These are phyloP conservation scores for Drosophila punjabiensis DNA, from an alignment of 1,140 invertebrate genomes.

Conservation along the genomic window DNA sequence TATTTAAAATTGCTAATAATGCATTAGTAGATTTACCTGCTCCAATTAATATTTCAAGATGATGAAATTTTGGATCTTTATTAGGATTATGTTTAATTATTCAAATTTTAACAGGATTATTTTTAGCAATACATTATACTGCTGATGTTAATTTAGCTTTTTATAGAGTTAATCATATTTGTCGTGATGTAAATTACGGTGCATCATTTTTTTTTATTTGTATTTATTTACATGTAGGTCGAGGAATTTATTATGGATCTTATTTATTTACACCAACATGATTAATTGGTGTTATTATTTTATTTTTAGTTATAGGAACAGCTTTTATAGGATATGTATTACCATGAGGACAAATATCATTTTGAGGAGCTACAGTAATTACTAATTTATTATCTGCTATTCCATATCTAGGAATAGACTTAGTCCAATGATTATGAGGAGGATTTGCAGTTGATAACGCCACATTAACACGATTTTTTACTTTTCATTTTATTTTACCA, in stretches of 20 bases:
- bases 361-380: conserved; percentile 91
- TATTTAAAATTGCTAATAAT: conserved; percentile 84
- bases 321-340: conserved; percentile 90
- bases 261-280: conserved; percentile 75
- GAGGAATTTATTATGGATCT: conserved; percentile 43
- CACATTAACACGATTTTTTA: conserved; percentile 90
- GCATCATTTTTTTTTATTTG: conserved; percentile 87
- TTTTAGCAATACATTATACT: conserved; percentile 88
- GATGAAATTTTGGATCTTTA: conserved; percentile 84
- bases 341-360: conserved; percentile 91
- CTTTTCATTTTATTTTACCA: conserved; percentile 90
- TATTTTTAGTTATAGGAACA: conserved; percentile 88
- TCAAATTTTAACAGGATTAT: conserved; percentile 88
- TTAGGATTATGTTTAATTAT: conserved; percentile 87
- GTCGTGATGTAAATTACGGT: conserved; percentile 86
- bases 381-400: conserved; percentile 90
- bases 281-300: conserved; percentile 87
- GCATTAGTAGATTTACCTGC: conserved; percentile 87
- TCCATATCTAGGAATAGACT: conserved; percentile 85
- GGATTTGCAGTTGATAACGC: conserved; percentile 90
- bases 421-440: conserved; percentile 89
- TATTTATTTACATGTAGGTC: conserved; percentile 53
- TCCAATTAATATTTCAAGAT: conserved; percentile 86
- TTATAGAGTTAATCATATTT: conserved; percentile 87
- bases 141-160: conserved; percentile 87